Evolutionary conservation across 2,113 vertebrate genomes (phyloP).

Genomic region (Stictonetta naevosa): DNA sequence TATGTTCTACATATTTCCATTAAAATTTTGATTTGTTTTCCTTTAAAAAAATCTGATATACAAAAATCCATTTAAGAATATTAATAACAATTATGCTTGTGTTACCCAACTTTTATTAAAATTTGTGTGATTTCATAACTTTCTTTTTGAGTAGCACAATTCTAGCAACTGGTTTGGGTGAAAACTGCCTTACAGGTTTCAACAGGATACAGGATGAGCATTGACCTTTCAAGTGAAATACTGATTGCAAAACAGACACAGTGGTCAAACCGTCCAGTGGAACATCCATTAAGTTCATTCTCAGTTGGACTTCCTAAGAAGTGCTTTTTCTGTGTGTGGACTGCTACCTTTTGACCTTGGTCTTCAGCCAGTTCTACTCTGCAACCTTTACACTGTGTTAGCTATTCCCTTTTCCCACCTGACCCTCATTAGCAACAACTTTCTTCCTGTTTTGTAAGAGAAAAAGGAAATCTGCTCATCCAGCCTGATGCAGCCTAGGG

Average conservation of each 20-base stretch:
- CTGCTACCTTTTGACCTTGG: slow-evolving; percentile 51
- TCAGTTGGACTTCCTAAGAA: slow-evolving; percentile 54
- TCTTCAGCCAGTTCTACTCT: neutral
- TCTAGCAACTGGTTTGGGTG: neutral
- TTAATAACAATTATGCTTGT: neutral
- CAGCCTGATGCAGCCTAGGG: neutral
- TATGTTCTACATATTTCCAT: neutral
- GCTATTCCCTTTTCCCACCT: slow-evolving; percentile 41
- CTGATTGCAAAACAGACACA: slow-evolving; percentile 39
- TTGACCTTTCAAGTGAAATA: slow-evolving; percentile 62
- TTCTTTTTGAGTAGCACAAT: neutral
- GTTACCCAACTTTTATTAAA: neutral
- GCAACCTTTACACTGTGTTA: slow-evolving; percentile 33
- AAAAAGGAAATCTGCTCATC: neutral
- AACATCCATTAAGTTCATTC: slow-evolving; percentile 33
- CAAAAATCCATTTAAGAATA: neutral
- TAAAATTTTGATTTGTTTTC: neutral
- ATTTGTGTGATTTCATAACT: neutral
- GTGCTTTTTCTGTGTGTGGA: slow-evolving; percentile 12
- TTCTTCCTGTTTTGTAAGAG: slow-evolving; percentile 65
- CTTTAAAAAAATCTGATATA: neutral
- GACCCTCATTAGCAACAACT: slow-evolving; percentile 29
- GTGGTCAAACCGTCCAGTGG: neutral
- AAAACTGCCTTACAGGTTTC: neutral
- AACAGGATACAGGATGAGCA: slow-evolving; percentile 47